Evolutionary conservation across 2,113 vertebrate species (phyloP), one percentile per base, ranked within the genome.

Genomic region (Colossoma macropomum): DNA sequence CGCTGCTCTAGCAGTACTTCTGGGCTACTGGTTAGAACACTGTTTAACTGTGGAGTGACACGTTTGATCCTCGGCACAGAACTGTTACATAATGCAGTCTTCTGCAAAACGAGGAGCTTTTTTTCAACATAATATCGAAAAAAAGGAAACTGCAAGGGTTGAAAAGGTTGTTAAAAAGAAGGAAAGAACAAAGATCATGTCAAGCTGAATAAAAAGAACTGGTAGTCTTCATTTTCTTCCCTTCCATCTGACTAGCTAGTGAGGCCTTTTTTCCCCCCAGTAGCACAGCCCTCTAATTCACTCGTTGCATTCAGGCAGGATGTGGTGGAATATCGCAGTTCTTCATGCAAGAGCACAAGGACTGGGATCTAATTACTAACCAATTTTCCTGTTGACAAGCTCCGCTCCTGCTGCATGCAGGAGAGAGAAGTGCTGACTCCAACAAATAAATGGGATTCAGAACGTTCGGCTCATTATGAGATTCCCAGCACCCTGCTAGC

Each of bases 361-460:
- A 73, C 32, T 62, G 56, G 41, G 79, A 38, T 62, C 69, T 50
- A 62, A 74, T 81, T 74, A 74, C 38, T 74, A 21, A 45, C 69
- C 56, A 73, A 62, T 62, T 81, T 81, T 81, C 68, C 68, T 15
- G 25, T 48, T 81, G 79, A 81, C 70, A 63, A 73, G 38, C 69
- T 81, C 50, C 63, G 54, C 23, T 81, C 21, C 45, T 25, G 32
- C 25, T 62, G 56, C 38, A 52, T 65, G 68, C 68, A 48, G 68
- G 34, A 19, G 11, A 48, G 34, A 17, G 34, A 63, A 81, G 56
- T 72, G 25, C 68, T 81, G 79, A 74, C 56, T 74, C 48, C 6
- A 32, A 52, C 45, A 50, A 54, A 78, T 68, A 30, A 30, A 79
- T 79, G 63, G 45, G 41, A 78, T 79, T 54, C 19, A 60, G 8